These are phyloP conservation scores for Brachirus orientalis DNA, from an alignment of 2,113 vertebrate genomes.

Conservation along the genomic window DNA sequence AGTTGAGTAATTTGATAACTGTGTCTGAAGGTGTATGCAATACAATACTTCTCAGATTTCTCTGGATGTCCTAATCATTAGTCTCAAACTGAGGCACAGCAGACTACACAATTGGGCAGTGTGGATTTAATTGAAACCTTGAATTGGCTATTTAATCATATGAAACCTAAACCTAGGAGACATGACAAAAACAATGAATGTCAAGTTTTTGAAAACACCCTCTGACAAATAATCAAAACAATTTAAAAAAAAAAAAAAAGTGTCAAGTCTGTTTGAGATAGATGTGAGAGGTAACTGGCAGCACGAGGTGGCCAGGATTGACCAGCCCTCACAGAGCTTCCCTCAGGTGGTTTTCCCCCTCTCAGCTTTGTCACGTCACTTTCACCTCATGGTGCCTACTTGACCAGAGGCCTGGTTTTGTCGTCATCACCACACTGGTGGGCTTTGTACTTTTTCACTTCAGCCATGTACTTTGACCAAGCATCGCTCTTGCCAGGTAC, in stretches of 20 bases:
- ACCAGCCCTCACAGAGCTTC: constrained; percentile 24
- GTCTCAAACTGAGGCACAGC: constrained; percentile 20
- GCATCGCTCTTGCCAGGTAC: constrained; percentile 92
- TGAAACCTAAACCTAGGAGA: constrained; percentile 15
- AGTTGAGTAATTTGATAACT: not conserved
- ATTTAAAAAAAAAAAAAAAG: constrained; percentile 34
- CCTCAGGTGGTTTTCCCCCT: constrained; percentile 21
- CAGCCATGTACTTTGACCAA: constrained; percentile 97
- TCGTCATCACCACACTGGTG: constrained; percentile 96
- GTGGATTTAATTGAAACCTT: constrained; percentile 66
- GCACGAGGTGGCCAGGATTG: constrained; percentile 48
- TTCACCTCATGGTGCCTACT: constrained; percentile 77
- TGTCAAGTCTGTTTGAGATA: constrained; percentile 37
- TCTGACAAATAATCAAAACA: constrained; percentile 37
- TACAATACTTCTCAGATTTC: no score
- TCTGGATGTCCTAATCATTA: no score
- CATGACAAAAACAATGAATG: constrained; percentile 20
- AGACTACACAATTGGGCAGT: constrained; percentile 42
- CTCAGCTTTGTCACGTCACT: constrained; percentile 8
- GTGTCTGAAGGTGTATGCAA: not conserved
- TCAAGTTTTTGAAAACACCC: constrained; percentile 24
- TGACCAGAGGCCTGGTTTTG: constrained; percentile 95
- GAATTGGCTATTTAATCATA: constrained; percentile 39
- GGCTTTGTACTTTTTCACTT: constrained; percentile 98
- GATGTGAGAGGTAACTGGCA: constrained; percentile 64